Evolutionary conservation across 2,888 invertebrate species (phyloP).

Genomic region (Zaprionus obscuricornis): DNA sequence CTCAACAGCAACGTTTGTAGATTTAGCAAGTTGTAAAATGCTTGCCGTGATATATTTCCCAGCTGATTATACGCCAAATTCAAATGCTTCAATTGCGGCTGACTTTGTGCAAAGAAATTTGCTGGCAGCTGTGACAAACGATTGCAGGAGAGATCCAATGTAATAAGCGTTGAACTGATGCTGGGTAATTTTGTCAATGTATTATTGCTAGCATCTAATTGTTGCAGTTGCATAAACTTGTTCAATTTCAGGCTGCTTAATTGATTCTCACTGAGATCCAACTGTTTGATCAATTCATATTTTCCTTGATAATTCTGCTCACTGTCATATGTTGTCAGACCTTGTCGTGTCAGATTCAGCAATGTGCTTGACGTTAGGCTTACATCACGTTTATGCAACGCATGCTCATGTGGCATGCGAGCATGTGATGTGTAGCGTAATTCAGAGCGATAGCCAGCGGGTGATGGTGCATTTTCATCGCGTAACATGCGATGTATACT

Average conservation of each 20-base stretch:
- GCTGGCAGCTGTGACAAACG: conserved; percentile 66
- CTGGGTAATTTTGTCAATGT: conserved; percentile 52
- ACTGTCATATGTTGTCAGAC: conserved; percentile 44
- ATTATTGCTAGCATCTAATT: conserved; percentile 66
- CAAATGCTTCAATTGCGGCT: conserved; percentile 79
- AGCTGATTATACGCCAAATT: conserved; percentile 81
- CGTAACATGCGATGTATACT: conserved; percentile 81
- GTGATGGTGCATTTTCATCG: conserved; percentile 81
- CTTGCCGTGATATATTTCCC: conserved; percentile 84
- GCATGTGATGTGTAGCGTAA: too few relatives aligned
- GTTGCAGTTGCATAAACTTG: conserved; percentile 51
- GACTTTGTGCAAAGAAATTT: conserved; percentile 75
- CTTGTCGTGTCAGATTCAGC: conserved; percentile 54
- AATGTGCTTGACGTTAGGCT: neutral
- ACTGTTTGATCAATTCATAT: conserved; percentile 44
- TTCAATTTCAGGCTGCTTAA: conserved; percentile 56
- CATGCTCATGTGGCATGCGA: conserved; percentile 23
- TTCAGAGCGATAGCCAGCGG: conserved; percentile 71
- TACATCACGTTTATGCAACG: conserved; percentile 46
- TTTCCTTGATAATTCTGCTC: conserved; percentile 51
- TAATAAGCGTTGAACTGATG: conserved; percentile 60
- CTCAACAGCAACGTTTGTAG: conserved; percentile 90
- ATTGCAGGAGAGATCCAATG: conserved; percentile 83
- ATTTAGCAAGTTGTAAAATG: conserved; percentile 88
- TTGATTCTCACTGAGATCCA: conserved; percentile 73